Base-by-base conservation (phyloP, 1,140 invertebrate species). In the Thaumatotibia leucotreta region DNA sequence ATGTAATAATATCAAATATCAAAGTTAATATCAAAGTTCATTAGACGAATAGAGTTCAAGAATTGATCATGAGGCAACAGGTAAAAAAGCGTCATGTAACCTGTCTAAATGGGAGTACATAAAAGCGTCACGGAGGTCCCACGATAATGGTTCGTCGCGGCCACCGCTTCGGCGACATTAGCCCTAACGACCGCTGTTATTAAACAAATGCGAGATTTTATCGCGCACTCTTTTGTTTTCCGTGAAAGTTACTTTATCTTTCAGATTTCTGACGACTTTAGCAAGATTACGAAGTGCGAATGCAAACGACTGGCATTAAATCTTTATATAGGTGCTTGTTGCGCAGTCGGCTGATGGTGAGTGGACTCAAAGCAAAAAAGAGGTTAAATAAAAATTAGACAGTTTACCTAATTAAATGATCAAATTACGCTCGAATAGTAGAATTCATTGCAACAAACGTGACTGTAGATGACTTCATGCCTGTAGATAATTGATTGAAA, bases 191-290 rank as follows among this genome's bases (percentile, higher is more conserved):
- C 76, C 67, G 68, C 76, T 79, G 83, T 78, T 85, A 88, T 88
- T 86, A 86, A 81, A 85, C 82, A 85, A 89, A 89, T 80, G 83
- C 32, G 73, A 86, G 80, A 86, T 89, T 79, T 84, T 89, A 88
- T 88, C 87, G 70, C 66, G 63, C 64, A 70, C 66, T 70, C 76
- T 79, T 80, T 82, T 82, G 76, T 84, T 82, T 85, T 77, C 79
- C 72, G 79, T 79, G 80, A 83, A 84, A 80, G 80, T 77, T 65
- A 65, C 65, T 70, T 69, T 68, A 68, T 69, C 24, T 31, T 61
- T 52, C 23, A 61, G 14, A 58, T 24, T 58, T 58, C 14, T 14
- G 52, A 14, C 10, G n/a, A 58, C n/a, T 58, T 49, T 45, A 20
- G 52, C 52, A 24, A 58, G 52, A 58, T 27, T 10, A 29, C 10